Conservation (phyloP, 1,140 invertebrate genomes). For the Dreissena polymorpha region DNA sequence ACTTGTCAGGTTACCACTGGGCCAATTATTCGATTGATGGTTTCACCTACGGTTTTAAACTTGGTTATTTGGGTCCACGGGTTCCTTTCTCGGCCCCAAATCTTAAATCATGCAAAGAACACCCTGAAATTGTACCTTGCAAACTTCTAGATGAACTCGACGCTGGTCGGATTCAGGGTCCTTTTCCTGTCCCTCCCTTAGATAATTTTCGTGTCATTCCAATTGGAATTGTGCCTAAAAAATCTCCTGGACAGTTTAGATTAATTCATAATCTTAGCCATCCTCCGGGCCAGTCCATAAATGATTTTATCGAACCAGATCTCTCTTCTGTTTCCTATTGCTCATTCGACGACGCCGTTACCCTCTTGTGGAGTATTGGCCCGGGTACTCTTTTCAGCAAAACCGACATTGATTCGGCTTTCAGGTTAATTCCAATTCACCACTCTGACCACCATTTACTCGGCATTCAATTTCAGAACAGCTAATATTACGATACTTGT, state of each 20-base stretch:
- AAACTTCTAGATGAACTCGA: neutral
- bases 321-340: conserved; percentile 1
- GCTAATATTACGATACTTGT: conserved; percentile 52
- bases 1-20: neutral
- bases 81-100: neutral
- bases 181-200: conserved; percentile 7
- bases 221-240: conserved; percentile 22
- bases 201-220: neutral
- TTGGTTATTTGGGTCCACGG: conserved; percentile 17
- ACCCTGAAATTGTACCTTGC: neutral
- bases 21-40: conserved; percentile 21
- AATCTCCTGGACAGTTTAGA: conserved; percentile 7
- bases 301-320: neutral
- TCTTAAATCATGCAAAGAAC: conserved; percentile 7
- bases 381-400: conserved; percentile 12
- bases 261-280: conserved; percentile 19
- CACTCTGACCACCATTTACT: conserved; percentile 18
- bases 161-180: conserved; percentile 1
- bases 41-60: conserved; percentile 36
- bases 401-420: conserved; percentile 33
- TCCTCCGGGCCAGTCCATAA: conserved; percentile 7
- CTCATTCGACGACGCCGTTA: conserved; percentile 22
- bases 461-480: conserved; percentile 11
- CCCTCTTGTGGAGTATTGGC: neutral
- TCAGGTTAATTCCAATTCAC: conserved; percentile 39